Percentiles rank a stretch among this genome's conserved stretches.
phyloP scores from a whole-genome alignment of 2,888 invertebrate genomes.

The Troilus luridus region DNA sequence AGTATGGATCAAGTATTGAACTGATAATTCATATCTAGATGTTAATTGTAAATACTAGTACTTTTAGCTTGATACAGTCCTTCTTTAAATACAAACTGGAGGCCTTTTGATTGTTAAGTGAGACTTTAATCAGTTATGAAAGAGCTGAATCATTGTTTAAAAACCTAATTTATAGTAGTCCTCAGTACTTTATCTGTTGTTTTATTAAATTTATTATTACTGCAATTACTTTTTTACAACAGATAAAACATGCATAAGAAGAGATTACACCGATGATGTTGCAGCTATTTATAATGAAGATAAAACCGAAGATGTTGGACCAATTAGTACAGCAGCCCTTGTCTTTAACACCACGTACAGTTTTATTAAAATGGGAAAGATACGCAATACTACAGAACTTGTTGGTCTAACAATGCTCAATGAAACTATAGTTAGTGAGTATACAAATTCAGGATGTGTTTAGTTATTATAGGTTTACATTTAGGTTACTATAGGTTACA shows the following conservation, averaged over 20 bases:
- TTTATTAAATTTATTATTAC: too few relatives aligned
- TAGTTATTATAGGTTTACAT: too few relatives aligned
- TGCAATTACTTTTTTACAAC: not conserved
- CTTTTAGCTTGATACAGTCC: too few relatives aligned
- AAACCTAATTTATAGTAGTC: not conserved
- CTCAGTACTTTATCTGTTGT: not conserved
- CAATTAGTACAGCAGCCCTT: not conserved
- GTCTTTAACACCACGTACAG: not conserved
- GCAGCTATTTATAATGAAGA: not conserved
- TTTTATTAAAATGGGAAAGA: not conserved
- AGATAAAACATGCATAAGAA: not conserved
- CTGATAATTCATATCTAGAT: too few relatives aligned
- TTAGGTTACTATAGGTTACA: too few relatives aligned
- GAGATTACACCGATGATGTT: not conserved
- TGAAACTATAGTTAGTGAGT: conserved; percentile 34
- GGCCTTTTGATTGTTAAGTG: too few relatives aligned
- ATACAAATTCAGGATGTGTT: too few relatives aligned
- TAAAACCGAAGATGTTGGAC: not conserved
- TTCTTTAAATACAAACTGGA: too few relatives aligned
- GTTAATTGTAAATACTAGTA: too few relatives aligned
- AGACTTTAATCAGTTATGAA: too few relatives aligned
- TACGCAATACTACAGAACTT: not conserved
- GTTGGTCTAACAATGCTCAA: not conserved
- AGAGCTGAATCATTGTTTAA: too few relatives aligned
- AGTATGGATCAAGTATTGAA: too few relatives aligned